Base-by-base conservation (phyloP, 2,888 invertebrate species). In the Acronicta psi region DNA sequence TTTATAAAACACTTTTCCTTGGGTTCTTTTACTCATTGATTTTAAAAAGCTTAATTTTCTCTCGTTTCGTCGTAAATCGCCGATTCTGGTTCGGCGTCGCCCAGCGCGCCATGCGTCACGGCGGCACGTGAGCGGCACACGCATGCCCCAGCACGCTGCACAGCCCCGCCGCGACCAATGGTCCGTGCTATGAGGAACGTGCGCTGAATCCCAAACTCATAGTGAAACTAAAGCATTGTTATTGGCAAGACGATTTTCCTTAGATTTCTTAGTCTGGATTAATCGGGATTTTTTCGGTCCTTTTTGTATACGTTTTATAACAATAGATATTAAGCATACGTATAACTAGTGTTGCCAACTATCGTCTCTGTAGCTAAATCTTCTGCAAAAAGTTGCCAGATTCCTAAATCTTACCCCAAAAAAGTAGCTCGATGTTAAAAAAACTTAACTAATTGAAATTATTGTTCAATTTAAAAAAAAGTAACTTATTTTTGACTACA, bases 181-280 rank as follows among this genome's bases (percentile, higher is more conserved):
- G 82, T 52, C 83, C 86, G 83, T 81, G 79, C 70, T 73, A 89
- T 89, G 80, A 75, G 62, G 65, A 61, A 77, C 87, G 87, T 83
- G 88, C 63, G 13, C 6, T 0, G 87, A 82, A 87, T 88, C 50
- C 60, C 57, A 31, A 69, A 43, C 16, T n/a, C 34, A 46, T 14
- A 49, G 11, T 44, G 40, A 52, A 45, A 36, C 43, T 44, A 40
- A 23, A 14, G 29, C 14, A 23, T 34, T 44, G 7, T n/a, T 37
- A 25, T 34, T 34, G 34, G 34, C 5, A n/a, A 31, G 31, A 31
- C 25, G 25, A n/a, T n/a, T n/a, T 34, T n/a, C n/a, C n/a, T n/a
- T n/a, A n/a, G n/a, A n/a, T n/a, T n/a, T n/a, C n/a, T n/a, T n/a
- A n/a, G n/a, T 7, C 11, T n/a, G 34, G n/a, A 34, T 34, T n/a